Conservation (phyloP, 2,113 vertebrate species). For the Oncorhynchus mykiss region DNA sequence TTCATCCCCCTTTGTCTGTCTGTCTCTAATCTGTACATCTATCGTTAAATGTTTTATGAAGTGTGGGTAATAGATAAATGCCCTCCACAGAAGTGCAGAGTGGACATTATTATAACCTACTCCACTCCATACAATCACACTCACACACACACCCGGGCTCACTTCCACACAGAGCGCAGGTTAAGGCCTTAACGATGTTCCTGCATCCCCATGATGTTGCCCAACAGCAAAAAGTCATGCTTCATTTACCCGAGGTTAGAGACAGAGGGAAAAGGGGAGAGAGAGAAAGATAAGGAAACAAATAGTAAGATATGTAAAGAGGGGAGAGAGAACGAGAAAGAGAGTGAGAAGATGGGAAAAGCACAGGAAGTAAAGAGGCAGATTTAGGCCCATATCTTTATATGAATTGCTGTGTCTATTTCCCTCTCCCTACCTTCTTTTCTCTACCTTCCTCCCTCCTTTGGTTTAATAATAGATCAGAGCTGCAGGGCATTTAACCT, state of each 20-base stretch:
- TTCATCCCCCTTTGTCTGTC: background rate
- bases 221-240: constrained; percentile 64
- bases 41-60: constrained; percentile 52
- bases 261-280: constrained; percentile 38
- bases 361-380: background rate
- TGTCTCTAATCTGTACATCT: constrained; percentile 13
- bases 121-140: constrained; percentile 12
- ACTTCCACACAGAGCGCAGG: constrained; percentile 30
- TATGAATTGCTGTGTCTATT: background rate
- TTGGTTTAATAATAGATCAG: background rate
- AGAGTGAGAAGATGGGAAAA: constrained; percentile 3
- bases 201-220: constrained; percentile 64
- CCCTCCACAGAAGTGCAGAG: constrained; percentile 51
- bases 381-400: background rate
- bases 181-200: constrained; percentile 65
- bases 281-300: constrained; percentile 30
- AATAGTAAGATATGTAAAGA: constrained; percentile 23
- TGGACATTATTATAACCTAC: constrained; percentile 7
- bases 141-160: constrained; percentile 34
- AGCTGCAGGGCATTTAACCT: background rate
- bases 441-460: background rate
- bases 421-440: background rate
- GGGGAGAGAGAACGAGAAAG: constrained; percentile 34
- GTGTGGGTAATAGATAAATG: constrained; percentile 56
- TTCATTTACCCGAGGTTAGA: constrained; percentile 60